phyloP scores from a whole-genome alignment of 2,888 invertebrate genomes.

The Xestia rhomboidea region DNA sequence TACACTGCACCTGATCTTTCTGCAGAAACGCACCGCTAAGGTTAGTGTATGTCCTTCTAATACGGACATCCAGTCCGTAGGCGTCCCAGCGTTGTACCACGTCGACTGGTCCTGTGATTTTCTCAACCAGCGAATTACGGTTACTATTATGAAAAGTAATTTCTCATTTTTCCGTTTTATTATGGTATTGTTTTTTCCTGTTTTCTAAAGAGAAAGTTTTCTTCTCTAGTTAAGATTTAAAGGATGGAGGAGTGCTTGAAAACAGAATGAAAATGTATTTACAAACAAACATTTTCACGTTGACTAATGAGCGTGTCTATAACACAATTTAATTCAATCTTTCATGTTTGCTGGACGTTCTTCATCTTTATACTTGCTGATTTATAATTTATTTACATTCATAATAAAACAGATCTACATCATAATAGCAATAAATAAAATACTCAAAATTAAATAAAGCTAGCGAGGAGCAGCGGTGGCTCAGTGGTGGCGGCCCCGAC shows the following conservation, averaged over 20 bases:
- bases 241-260: neutral
- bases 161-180: no score
- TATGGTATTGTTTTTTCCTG: no score
- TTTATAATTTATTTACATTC: slow-evolving; percentile 15
- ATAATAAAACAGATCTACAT: neutral
- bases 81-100: no score
- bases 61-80: no score
- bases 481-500: no score
- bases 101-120: neutral
- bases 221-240: neutral
- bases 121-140: neutral
- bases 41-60: neutral
- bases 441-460: neutral
- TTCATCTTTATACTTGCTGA: no score
- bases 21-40: no score
- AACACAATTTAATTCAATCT: no score
- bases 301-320: neutral
- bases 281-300: neutral
- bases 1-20: neutral
- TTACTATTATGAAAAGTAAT: neutral
- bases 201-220: neutral
- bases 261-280: neutral
- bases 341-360: no score
- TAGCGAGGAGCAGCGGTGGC: no score
- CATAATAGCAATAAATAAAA: neutral